phyloP scores from a whole-genome alignment of 2,113 vertebrate genomes.

The Xiphophorus hellerii region DNA sequence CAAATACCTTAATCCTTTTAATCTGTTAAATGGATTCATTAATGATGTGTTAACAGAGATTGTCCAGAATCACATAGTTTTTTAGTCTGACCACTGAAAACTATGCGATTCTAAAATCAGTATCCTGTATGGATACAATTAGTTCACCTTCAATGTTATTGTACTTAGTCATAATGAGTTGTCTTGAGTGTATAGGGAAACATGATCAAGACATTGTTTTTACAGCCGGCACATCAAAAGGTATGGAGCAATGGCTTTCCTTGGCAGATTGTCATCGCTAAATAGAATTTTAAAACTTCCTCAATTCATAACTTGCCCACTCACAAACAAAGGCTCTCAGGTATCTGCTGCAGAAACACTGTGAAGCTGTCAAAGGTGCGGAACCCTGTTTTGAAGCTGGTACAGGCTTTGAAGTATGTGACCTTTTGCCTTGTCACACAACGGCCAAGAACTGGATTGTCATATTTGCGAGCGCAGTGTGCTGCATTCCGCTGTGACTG shows the following conservation, averaged over 20 bases:
- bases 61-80: not conserved
- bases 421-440: conserved; percentile 72
- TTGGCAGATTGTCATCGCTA: conserved; percentile 41
- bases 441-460: conserved; percentile 70
- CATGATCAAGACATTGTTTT: conserved; percentile 19
- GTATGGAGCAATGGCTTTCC: conserved; percentile 5
- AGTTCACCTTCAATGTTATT: not conserved
- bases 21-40: not conserved
- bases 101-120: not conserved
- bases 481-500: conserved; percentile 52
- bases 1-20: not conserved
- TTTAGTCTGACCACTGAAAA: not conserved
- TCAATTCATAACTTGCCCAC: conserved; percentile 19
- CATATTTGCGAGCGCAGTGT: conserved; percentile 64
- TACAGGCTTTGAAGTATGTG: conserved; percentile 71
- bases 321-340: conserved; percentile 7
- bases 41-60: not conserved
- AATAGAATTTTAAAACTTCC: conserved; percentile 16
- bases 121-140: no score
- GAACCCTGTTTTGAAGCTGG: conserved; percentile 60
- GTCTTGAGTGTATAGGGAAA: not conserved
- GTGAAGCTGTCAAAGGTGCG: conserved; percentile 59
- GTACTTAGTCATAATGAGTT: not conserved
- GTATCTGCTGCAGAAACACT: conserved; percentile 34
- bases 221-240: conserved; percentile 24